phyloP scores from a whole-genome alignment of 2,888 invertebrate genomes.

The Mythimna vitellina region DNA sequence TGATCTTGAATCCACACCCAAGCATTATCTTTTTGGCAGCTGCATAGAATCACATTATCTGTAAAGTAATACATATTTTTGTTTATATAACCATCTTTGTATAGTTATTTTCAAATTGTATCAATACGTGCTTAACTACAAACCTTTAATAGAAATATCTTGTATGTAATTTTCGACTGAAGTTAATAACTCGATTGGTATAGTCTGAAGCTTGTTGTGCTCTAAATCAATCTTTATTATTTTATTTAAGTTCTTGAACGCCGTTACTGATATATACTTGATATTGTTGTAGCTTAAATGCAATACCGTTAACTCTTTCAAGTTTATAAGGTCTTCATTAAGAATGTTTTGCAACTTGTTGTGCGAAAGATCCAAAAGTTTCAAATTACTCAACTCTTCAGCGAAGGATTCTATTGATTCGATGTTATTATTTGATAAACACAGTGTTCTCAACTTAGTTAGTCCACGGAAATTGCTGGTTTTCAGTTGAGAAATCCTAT shows the following conservation, averaged over 20 bases:
- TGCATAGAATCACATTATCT: constrained; percentile 97
- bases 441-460: constrained; percentile 93
- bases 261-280: constrained; percentile 94
- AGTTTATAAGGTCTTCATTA: constrained; percentile 94
- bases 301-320: constrained; percentile 94
- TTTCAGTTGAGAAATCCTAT: constrained; percentile 95
- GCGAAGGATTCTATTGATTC: constrained; percentile 96
- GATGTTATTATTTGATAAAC: constrained; percentile 96
- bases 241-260: constrained; percentile 94
- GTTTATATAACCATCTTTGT: not conserved
- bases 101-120: not conserved
- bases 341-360: constrained; percentile 95
- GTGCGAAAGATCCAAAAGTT: constrained; percentile 95
- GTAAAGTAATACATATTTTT: constrained; percentile 70
- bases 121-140: constrained; percentile 27
- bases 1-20: constrained; percentile 98
- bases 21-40: constrained; percentile 96
- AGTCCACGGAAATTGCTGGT: constrained; percentile 96
- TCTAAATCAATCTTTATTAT: constrained; percentile 94
- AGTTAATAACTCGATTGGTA: constrained; percentile 94
- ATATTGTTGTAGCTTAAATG: constrained; percentile 96
- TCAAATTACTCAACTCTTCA: constrained; percentile 93
- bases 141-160: constrained; percentile 95
- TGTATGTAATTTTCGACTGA: constrained; percentile 96
- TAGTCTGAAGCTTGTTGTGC: constrained; percentile 94